Percentiles rank a stretch among this genome's conserved stretches.
These are phyloP conservation scores for Progne subis DNA, from an alignment of 2,113 vertebrate species.

Conservation along the genomic window DNA sequence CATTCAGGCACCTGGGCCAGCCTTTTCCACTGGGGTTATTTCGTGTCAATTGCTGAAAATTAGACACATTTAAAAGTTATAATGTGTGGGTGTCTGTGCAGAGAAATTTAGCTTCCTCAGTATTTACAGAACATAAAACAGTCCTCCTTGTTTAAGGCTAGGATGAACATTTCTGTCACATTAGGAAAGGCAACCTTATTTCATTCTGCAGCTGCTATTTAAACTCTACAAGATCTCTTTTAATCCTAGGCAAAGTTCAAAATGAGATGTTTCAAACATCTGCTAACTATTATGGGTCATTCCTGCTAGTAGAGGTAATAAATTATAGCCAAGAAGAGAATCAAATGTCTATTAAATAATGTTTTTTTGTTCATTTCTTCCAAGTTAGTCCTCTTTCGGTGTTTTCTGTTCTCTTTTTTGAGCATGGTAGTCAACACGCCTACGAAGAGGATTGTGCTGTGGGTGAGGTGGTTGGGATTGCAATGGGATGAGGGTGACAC, in stretches of 20 bases:
- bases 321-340: slow-evolving; percentile 2
- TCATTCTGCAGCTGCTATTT: slow-evolving; percentile 45
- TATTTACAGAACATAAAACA: slow-evolving; percentile 47
- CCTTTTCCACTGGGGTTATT: not conserved
- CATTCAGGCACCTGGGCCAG: not conserved
- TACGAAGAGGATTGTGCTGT: not conserved
- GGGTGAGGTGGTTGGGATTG: not conserved
- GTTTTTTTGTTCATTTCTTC: slow-evolving; percentile 20
- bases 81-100: not conserved
- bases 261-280: slow-evolving; percentile 40
- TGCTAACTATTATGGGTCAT: slow-evolving; percentile 45
- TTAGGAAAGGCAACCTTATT: slow-evolving; percentile 44
- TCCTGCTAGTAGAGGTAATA: slow-evolving; percentile 35
- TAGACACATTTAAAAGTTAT: not conserved
- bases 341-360: slow-evolving; percentile 8
- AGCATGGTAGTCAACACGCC: not conserved
- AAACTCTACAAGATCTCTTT: slow-evolving; percentile 23
- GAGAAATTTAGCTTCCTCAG: slow-evolving; percentile 2
- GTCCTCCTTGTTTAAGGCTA: slow-evolving; percentile 29
- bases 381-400: not conserved
- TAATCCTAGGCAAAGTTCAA: slow-evolving; percentile 51
- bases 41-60: not conserved
- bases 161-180: slow-evolving; percentile 35
- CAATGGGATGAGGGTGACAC: not conserved
- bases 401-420: slow-evolving; percentile 36